These are phyloP conservation scores for Oreochromis grahami DNA, from an alignment of 2,797 vertebrate species.

Conservation along the genomic window DNA sequence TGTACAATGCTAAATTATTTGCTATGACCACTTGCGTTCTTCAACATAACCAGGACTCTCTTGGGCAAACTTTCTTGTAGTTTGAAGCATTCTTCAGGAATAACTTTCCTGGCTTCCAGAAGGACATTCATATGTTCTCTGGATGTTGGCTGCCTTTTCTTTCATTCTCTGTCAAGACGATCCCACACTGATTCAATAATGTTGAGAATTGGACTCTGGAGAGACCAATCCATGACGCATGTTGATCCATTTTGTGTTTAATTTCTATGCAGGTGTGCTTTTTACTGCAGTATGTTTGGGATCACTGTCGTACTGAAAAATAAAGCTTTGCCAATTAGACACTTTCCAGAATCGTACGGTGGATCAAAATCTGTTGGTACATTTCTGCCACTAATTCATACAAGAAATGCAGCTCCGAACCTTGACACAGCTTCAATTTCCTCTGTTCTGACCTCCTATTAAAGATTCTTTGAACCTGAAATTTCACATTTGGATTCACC, in stretches of 20 bases:
- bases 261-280: neutral
- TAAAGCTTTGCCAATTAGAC: neutral
- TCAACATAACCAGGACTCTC: neutral
- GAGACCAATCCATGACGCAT: neutral
- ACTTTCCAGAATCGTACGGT: rapidly evolving
- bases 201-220: neutral
- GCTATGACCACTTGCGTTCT: neutral
- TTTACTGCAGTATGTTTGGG: neutral
- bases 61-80: rapidly evolving
- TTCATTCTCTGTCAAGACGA: neutral
- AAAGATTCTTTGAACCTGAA: neutral
- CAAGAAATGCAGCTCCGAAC: neutral
- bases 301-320: neutral
- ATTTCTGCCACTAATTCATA: neutral
- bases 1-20: neutral
- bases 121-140: neutral
- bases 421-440: neutral
- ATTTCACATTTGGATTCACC: neutral
- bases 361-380: neutral
- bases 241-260: neutral
- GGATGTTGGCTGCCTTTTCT: neutral
- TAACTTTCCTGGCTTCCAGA: neutral
- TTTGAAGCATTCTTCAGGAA: neutral
- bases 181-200: neutral
- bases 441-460: neutral